Percentiles rank a stretch among this genome's conserved stretches.
phyloP scores from a whole-genome alignment of 2,113 vertebrate species.

The Charadrius vociferus region DNA sequence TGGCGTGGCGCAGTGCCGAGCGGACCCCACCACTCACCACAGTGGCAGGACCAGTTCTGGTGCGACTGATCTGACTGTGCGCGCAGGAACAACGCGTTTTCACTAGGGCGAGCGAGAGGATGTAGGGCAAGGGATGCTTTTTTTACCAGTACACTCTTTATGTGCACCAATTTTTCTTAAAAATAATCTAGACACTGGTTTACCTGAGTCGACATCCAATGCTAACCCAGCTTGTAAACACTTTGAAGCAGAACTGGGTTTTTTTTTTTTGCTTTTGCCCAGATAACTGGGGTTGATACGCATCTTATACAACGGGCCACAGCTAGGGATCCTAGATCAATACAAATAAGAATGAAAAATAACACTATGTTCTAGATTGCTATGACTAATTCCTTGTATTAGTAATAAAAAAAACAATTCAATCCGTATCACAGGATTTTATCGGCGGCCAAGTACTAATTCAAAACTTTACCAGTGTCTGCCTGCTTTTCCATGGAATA shows the following conservation, averaged over 20 bases:
- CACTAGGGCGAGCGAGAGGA: neutral
- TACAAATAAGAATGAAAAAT: neutral
- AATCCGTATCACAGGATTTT: neutral
- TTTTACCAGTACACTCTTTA: neutral
- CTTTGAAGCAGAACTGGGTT: neutral
- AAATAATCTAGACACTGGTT: neutral
- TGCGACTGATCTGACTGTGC: rapidly evolving
- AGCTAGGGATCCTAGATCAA: neutral
- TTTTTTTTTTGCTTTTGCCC: neutral
- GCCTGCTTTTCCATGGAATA: neutral
- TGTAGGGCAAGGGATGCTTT: neutral
- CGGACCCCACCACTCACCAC: neutral
- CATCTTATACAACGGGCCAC: neutral
- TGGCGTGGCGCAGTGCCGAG: neutral
- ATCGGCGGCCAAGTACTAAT: neutral
- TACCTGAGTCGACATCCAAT: neutral
- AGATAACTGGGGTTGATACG: neutral
- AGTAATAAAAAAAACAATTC: neutral
- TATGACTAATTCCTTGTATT: neutral
- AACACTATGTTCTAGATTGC: neutral
- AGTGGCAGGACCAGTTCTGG: neutral
- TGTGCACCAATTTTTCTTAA: neutral
- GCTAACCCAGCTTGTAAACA: neutral
- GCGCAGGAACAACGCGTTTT: neutral
- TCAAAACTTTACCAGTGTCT: neutral